These are phyloP conservation scores for Drosophila bocqueti DNA, from an alignment of 1,140 invertebrate species.

Conservation along the genomic window DNA sequence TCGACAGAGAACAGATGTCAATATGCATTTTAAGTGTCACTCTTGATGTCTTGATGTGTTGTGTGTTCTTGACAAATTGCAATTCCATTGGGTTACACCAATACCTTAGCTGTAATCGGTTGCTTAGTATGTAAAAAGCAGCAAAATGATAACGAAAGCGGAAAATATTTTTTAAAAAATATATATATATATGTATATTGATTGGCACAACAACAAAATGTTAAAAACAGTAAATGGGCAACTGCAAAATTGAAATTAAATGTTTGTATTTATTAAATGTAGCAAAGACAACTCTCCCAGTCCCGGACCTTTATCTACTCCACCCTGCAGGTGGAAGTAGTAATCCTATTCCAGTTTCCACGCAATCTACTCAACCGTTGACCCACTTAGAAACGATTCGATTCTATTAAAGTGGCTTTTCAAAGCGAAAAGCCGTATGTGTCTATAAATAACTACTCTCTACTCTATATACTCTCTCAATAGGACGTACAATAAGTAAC, in stretches of 20 bases:
- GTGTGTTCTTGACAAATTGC: slow-evolving; percentile 51
- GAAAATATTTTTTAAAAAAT: slow-evolving; percentile 72
- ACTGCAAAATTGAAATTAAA: slow-evolving; percentile 26
- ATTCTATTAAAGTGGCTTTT: slow-evolving; percentile 49
- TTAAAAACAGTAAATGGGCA: slow-evolving; percentile 42
- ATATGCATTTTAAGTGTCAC: slow-evolving; percentile 63
- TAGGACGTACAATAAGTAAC: slow-evolving; percentile 57
- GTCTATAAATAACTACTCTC: slow-evolving; percentile 56
- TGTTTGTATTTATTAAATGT: slow-evolving; percentile 36
- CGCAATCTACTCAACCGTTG: slow-evolving; percentile 26
- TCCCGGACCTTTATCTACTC: slow-evolving; percentile 28
- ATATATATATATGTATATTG: slow-evolving; percentile 42
- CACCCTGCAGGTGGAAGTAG: not conserved
- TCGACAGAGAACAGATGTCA: slow-evolving; percentile 52
- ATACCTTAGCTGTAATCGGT: slow-evolving; percentile 55
- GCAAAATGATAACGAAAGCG: slow-evolving; percentile 27
- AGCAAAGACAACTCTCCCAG: slow-evolving; percentile 14
- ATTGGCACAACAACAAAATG: slow-evolving; percentile 55
- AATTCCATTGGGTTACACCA: slow-evolving; percentile 49
- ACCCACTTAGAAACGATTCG: slow-evolving; percentile 30
- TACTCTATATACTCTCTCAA: slow-evolving; percentile 28
- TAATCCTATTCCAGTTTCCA: slow-evolving; percentile 13
- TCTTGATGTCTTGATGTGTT: slow-evolving; percentile 56
- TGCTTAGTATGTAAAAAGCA: slow-evolving; percentile 37
- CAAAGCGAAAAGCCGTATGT: slow-evolving; percentile 54